A percentile compares a stretch with the other conserved stretches of the same genome.
phyloP scores from a whole-genome alignment of 1,140 invertebrate species.

The Doryteuthis pealeii region DNA sequence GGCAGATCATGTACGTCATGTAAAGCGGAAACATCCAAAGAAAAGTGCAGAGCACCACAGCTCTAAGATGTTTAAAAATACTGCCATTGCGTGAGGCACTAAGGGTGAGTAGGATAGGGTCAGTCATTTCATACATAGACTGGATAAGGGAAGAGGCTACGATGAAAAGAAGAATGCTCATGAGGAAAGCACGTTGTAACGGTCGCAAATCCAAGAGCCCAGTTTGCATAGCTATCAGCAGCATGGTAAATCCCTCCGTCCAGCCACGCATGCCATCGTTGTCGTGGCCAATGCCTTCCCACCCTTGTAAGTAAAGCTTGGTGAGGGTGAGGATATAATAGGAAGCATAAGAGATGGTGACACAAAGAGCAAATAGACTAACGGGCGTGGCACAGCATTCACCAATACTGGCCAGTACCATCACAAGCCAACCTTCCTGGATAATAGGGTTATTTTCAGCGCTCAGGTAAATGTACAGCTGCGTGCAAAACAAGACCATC shows the following conservation, averaged over 20 bases:
- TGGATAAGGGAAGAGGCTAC: conserved; percentile 64
- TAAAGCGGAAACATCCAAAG: conserved; percentile 81
- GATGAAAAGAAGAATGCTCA: conserved; percentile 66
- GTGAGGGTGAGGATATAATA: conserved; percentile 61
- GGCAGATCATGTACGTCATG: conserved; percentile 79
- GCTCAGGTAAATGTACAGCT: conserved; percentile 53
- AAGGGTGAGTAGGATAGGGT: conserved; percentile 64
- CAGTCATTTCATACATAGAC: conserved; percentile 66
- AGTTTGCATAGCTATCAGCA: conserved; percentile 65
- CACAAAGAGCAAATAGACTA: conserved; percentile 63
- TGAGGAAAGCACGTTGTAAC: conserved; percentile 63
- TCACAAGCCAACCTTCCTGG: conserved; percentile 57
- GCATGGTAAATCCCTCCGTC: conserved; percentile 66
- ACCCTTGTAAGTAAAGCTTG: conserved; percentile 61
- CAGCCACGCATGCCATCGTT: conserved; percentile 62
- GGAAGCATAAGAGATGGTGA: conserved; percentile 64
- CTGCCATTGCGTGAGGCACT: conserved; percentile 62
- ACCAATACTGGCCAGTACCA: conserved; percentile 60
- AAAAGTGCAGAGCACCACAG: conserved; percentile 79
- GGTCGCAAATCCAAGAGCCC: conserved; percentile 64
- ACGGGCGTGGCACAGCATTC: conserved; percentile 64
- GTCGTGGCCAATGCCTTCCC: conserved; percentile 50
- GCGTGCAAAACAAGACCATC: conserved; percentile 57
- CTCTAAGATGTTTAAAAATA: conserved; percentile 81
- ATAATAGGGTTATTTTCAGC: conserved; percentile 32